Evolutionary conservation across 1,140 invertebrate genomes (phyloP).

Genomic region (Paracyclopina nana): DNA sequence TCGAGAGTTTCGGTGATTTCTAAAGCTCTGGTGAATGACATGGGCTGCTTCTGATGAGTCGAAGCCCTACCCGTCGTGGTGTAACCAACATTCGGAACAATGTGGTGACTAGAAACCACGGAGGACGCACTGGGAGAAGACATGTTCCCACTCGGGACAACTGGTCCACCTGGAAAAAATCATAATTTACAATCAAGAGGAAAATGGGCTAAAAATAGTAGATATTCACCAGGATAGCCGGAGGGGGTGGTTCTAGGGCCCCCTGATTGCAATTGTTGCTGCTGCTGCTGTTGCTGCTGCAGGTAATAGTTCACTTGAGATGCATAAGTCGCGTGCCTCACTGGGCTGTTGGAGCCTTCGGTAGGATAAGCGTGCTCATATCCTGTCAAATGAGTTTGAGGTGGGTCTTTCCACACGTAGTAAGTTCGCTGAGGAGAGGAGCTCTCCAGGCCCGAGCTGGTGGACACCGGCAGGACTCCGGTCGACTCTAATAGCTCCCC

Average conservation of each 20-base stretch:
- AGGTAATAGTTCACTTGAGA: conserved; percentile 12
- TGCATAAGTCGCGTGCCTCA: conserved; percentile 5
- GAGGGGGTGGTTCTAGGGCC: conserved; percentile 15
- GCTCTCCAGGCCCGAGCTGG: too few species aligned
- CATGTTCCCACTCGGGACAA: conserved; percentile 9
- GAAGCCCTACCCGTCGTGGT: not conserved
- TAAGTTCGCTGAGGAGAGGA: conserved; percentile 9
- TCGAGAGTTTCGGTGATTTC: conserved; percentile 7
- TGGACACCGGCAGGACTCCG: too few species aligned
- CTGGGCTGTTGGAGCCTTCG: not conserved
- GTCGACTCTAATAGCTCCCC: not conserved
- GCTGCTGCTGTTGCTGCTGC: conserved; percentile 10
- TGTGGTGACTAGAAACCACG: not conserved
- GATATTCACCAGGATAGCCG: conserved; percentile 17
- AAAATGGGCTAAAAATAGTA: too few species aligned
- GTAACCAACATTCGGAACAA: not conserved
- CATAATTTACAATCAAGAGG: too few species aligned
- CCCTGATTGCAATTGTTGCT: conserved; percentile 10
- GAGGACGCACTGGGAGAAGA: not conserved
- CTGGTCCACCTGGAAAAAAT: too few species aligned
- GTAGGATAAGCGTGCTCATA: not conserved
- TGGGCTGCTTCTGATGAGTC: not conserved
- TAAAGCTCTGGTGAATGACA: conserved; percentile 13
- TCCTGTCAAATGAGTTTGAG: not conserved
- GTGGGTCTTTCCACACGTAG: conserved; percentile 11